phyloP scores from a whole-genome alignment of 2,888 invertebrate species.

The Tiphia femorata region DNA sequence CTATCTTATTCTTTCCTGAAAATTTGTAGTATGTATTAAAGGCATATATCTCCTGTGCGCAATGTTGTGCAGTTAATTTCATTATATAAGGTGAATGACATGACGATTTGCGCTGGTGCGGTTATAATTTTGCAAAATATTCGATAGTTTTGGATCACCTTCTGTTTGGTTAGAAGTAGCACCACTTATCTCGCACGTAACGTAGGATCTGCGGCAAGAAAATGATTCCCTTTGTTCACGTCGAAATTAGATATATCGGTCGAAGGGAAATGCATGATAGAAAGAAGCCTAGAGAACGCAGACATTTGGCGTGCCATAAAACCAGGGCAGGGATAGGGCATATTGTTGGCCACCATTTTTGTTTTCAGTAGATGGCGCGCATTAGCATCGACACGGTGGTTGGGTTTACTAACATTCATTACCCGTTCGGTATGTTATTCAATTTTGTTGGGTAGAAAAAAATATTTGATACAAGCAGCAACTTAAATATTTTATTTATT shows the following conservation, averaged over 20 bases:
- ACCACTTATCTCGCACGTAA: conserved; percentile 54
- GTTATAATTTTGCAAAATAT: conserved; percentile 59
- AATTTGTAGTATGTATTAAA: conserved; percentile 31
- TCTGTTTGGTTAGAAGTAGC: conserved; percentile 52
- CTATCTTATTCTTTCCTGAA: conserved; percentile 29
- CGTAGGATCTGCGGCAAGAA: conserved; percentile 46
- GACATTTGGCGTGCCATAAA: conserved; percentile 64
- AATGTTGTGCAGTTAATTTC: conserved; percentile 42
- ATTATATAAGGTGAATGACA: conserved; percentile 59
- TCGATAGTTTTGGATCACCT: conserved; percentile 54
- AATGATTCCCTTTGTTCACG: conserved; percentile 54
- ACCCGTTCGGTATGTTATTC: not conserved
- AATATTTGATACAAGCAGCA: no score
- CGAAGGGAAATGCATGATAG: conserved; percentile 61
- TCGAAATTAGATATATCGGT: conserved; percentile 54
- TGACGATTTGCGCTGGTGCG: conserved; percentile 46
- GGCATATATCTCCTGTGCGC: conserved; percentile 27
- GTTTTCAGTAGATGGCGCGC: conserved; percentile 64
- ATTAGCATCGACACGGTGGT: conserved; percentile 17
- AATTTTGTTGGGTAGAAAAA: no score
- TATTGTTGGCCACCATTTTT: conserved; percentile 66
- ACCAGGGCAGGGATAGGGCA: conserved; percentile 65
- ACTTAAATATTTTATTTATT: no score
- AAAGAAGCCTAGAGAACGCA: conserved; percentile 60
- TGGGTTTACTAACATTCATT: conserved; percentile 26